phyloP scores from a whole-genome alignment of 2,797 vertebrate species.

The Oophaga sylvatica region DNA sequence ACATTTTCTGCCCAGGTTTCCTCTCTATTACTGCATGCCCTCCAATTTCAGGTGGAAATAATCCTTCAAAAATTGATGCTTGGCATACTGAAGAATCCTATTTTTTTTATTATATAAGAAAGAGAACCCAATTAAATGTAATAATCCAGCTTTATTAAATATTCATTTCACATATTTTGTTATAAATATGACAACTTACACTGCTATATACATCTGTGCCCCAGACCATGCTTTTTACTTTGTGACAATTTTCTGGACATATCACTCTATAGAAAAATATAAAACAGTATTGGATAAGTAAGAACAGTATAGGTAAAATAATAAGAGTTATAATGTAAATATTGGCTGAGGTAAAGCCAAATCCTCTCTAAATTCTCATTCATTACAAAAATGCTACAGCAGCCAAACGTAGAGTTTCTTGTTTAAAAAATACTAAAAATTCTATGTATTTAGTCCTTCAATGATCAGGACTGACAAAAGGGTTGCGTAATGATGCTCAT shows the following conservation, averaged over 20 bases:
- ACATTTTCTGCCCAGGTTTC: background rate
- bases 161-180: background rate
- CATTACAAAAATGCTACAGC: background rate
- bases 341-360: too few relatives aligned
- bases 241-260: constrained; percentile 8
- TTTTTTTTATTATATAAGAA: background rate
- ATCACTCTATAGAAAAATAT: background rate
- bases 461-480: too few relatives aligned
- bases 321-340: background rate
- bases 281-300: background rate
- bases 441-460: background rate
- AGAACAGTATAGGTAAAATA: background rate
- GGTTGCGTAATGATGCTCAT: too few relatives aligned
- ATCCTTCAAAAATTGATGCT: constrained; percentile 16
- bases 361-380: too few relatives aligned
- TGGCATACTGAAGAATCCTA: constrained; percentile 36
- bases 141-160: background rate
- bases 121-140: background rate
- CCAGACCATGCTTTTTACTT: background rate
- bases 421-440: background rate
- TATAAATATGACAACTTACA: constrained; percentile 12
- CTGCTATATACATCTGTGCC: background rate
- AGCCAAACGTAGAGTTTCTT: background rate
- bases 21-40: background rate
- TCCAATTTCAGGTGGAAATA: background rate